Conservation (phyloP, 2,113 vertebrate genomes). For the Rhinopithecus roxellana region DNA sequence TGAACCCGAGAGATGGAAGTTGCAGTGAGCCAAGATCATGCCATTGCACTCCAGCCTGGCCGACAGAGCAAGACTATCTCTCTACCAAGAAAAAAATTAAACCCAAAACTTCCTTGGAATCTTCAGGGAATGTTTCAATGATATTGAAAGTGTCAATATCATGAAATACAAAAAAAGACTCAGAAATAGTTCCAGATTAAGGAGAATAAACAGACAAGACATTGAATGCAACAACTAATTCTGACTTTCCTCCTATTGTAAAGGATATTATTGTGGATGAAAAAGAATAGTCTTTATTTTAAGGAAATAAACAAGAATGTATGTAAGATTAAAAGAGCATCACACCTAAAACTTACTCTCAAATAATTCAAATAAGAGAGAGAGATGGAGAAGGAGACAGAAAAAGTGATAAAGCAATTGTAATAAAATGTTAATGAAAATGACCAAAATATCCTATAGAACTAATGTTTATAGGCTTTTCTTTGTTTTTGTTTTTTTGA, state of each 20-base stretch:
- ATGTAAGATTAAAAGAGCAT: not conserved
- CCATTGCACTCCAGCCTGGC: no score
- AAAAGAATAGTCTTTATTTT: not conserved
- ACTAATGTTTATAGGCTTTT: no score
- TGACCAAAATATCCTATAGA: no score
- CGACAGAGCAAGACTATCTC: no score
- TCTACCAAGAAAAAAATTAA: no score
- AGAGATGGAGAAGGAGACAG: not conserved
- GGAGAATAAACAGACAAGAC: not conserved
- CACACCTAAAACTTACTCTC: not conserved
- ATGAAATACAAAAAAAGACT: not conserved
- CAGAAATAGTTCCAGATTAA: not conserved
- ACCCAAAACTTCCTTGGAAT: not conserved
- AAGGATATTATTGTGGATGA: not conserved
- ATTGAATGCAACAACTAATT: not conserved
- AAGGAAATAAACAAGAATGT: not conserved
- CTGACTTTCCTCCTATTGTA: not conserved
- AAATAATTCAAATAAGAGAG: not conserved
- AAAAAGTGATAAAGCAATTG: not conserved
- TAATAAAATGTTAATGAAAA: not conserved
- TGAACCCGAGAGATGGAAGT: no score
- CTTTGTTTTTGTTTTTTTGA: no score
- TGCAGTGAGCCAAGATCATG: no score
- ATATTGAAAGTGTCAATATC: not conserved
- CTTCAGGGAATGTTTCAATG: not conserved